Conservation (phyloP, 2,113 vertebrate species). For the Naja naja region DNA sequence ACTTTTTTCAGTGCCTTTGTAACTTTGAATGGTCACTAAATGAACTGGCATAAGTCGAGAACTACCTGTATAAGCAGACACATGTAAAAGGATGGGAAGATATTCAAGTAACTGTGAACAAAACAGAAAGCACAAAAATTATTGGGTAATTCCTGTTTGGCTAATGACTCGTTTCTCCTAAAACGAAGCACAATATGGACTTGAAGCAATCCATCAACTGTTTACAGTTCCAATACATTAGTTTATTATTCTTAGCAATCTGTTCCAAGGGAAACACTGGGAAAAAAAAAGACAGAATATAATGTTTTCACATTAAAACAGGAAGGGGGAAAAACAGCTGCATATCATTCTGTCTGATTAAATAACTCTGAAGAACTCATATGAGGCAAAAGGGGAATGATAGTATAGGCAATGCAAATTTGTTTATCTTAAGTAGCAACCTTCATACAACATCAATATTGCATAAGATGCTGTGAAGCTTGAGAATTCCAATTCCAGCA, state of each 20-base stretch:
- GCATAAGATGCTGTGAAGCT: neutral
- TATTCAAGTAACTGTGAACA: neutral
- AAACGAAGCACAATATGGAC: neutral
- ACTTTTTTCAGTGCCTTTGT: neutral
- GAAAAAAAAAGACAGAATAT: accelerated
- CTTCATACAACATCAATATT: neutral
- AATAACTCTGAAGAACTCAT: neutral
- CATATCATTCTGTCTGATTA: neutral
- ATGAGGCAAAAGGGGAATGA: neutral
- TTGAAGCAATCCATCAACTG: neutral
- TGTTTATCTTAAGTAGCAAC: neutral
- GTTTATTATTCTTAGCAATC: neutral
- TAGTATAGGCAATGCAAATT: neutral
- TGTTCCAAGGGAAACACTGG: constrained; percentile 4
- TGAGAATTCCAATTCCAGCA: neutral
- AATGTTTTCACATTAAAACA: constrained; percentile 2
- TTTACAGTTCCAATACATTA: neutral
- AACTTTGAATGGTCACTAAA: no score
- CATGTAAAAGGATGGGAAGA: neutral
- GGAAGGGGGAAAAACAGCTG: neutral
- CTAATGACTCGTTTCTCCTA: neutral
- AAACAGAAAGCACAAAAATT: neutral
- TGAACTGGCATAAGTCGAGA: neutral
- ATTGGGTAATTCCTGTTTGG: neutral
- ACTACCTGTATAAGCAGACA: neutral